Evolutionary conservation across 2,888 invertebrate species (phyloP).

Genomic region (Beris chalybata): DNA sequence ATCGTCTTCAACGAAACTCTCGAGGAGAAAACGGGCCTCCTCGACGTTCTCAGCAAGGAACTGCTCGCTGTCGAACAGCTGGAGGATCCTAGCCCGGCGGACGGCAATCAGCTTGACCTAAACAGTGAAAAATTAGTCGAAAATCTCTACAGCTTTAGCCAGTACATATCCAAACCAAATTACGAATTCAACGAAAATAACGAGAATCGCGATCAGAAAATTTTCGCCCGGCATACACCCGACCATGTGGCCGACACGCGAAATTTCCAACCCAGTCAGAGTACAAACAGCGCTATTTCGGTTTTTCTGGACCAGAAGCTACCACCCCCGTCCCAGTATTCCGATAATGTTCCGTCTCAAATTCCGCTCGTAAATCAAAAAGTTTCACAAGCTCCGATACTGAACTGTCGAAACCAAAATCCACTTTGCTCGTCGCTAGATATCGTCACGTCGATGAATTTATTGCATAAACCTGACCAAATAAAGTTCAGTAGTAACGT

Average conservation of each 20-base stretch:
- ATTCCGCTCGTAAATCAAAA: constrained; percentile 31
- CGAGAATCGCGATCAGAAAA: constrained; percentile 35
- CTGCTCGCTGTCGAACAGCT: constrained; percentile 42
- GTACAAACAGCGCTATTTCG: constrained; percentile 12
- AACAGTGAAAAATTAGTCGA: constrained; percentile 33
- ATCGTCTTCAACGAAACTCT: constrained; percentile 60
- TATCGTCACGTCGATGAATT: constrained; percentile 35
- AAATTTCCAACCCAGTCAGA: constrained; percentile 6
- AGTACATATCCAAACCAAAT: constrained; percentile 39
- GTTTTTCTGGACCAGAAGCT: constrained; percentile 14
- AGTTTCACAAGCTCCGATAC: constrained; percentile 14
- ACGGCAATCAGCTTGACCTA: constrained; percentile 4
- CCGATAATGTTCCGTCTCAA: constrained; percentile 7
- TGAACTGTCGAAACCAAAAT: constrained; percentile 28
- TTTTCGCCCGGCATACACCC: constrained; percentile 16
- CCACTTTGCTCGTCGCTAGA: constrained; percentile 25
- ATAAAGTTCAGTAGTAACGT: constrained; percentile 28
- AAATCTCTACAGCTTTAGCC: constrained; percentile 37
- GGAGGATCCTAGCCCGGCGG: neutral
- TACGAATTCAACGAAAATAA: constrained; percentile 39
- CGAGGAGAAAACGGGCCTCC: constrained; percentile 59
- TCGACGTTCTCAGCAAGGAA: constrained; percentile 61
- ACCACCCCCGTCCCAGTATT: constrained; percentile 21
- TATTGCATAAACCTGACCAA: constrained; percentile 37
- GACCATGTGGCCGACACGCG: constrained; percentile 16